Evolutionary conservation across 2,113 vertebrate species (phyloP), one percentile per base, ranked within the genome.

Genomic region (Psettodes erumei): DNA sequence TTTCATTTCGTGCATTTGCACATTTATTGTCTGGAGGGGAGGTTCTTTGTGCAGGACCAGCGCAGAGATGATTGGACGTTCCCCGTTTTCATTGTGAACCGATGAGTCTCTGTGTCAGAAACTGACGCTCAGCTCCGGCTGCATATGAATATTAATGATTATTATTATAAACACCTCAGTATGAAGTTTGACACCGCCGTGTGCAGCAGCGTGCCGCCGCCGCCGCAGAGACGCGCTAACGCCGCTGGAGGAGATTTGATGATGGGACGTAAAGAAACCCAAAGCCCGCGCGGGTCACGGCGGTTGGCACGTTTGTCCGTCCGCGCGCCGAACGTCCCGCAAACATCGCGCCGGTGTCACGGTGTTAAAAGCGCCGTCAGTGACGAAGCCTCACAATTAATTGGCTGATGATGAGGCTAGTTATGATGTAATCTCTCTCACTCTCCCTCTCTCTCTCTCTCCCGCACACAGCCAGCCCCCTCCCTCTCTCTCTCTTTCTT

Each of bases 391-490:
- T 87, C 79, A 30, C 73, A 61, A 75, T 91, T 90, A 92, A 91
- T 91, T 91, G 91, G 89, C 84, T 88, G 88, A 86, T 91, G 90
- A 91, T 92, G 90, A 91, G 88, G 90, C 86, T 86, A 88, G 86
- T 92, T 91, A 92, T 92, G 91, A 92, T 90, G 91, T 92, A 90
- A 92, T 89, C 88, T 87, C 83, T 85, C 71, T 75, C 55, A 7
- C 50, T 21, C 69, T 21, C 64, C 32, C 71, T 33, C 71, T 37
- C 67, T 53, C 76, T 64, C 69, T 64, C 66, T 55, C 35, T 38
- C 66, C 69, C 77, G n/a, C 64, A 21, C 47, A 50, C 47, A 50
- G n/a, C 9, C 21, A 42, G 40, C 47, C 75, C 67, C 58, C 35
- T 28, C 82, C 79, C 42, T n/a, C n/a, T n/a, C 85, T 89, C 84